Conservation (phyloP, 2,113 vertebrate genomes). For the Ammodytes dubius region DNA sequence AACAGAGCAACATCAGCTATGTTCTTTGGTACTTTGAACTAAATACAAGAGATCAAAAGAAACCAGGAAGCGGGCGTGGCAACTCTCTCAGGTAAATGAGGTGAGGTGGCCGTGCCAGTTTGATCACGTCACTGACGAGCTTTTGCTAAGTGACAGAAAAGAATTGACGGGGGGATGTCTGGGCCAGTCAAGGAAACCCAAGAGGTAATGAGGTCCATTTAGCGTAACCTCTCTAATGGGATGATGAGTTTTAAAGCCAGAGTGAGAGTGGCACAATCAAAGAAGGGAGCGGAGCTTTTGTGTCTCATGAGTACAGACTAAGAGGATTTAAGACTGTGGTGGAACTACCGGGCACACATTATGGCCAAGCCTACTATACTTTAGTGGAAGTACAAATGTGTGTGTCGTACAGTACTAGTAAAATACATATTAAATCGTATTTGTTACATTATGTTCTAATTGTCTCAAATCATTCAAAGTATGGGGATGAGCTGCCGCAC, state of each 20-base stretch:
- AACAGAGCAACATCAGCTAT: not conserved
- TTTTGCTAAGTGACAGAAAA: slow-evolving; percentile 29
- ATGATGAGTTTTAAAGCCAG: slow-evolving; percentile 64
- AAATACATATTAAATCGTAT: not conserved
- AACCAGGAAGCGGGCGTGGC: slow-evolving; percentile 30
- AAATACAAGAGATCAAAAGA: slow-evolving; percentile 12
- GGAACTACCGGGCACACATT: slow-evolving; percentile 31
- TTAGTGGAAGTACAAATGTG: slow-evolving; percentile 20
- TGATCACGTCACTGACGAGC: slow-evolving; percentile 45
- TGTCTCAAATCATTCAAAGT: not conserved
- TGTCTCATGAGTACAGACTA: slow-evolving; percentile 53
- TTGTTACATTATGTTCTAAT: not conserved
- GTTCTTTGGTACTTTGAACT: slow-evolving; percentile 17
- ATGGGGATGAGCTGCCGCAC: not conserved
- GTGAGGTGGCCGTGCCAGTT: slow-evolving; percentile 18
- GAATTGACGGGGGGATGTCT: slow-evolving; percentile 20
- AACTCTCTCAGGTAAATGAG: slow-evolving; percentile 37
- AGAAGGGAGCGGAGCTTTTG: slow-evolving; percentile 30
- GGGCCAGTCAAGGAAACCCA: slow-evolving; percentile 19
- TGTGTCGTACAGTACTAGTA: not conserved
- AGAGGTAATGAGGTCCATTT: slow-evolving; percentile 50
- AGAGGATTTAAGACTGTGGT: slow-evolving; percentile 54
- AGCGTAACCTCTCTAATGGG: slow-evolving; percentile 51
- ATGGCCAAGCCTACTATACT: slow-evolving; percentile 40
- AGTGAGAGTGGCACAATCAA: slow-evolving; percentile 52